Conservation (phyloP, 2,113 vertebrate species). For the Ariopsis seemanni region DNA sequence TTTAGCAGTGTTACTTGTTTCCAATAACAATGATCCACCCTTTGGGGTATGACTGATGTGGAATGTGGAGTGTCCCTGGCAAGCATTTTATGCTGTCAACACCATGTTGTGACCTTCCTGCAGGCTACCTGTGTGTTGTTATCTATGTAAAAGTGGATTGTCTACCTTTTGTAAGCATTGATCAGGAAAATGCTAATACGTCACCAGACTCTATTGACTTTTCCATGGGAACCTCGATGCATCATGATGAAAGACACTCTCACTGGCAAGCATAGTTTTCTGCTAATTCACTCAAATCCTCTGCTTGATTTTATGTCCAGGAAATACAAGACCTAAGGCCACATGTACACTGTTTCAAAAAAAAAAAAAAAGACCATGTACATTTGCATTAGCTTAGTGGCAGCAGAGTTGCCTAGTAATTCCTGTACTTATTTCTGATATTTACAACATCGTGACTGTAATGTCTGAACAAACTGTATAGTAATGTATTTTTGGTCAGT, state of each 20-base stretch:
- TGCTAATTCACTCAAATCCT: background rate
- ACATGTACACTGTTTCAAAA: background rate
- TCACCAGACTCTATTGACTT: conserved; percentile 39
- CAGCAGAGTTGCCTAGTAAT: no score
- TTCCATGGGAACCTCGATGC: background rate
- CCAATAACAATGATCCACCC: background rate
- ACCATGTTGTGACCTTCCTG: conserved; percentile 39
- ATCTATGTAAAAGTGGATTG: conserved; percentile 53
- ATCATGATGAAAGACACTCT: conserved; percentile 37
- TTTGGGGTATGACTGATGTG: background rate
- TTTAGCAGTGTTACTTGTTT: background rate
- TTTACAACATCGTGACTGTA: background rate
- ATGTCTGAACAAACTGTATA: background rate
- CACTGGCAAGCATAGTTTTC: background rate
- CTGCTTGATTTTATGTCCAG: background rate
- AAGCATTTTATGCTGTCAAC: background rate
- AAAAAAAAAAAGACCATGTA: background rate
- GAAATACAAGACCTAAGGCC: background rate
- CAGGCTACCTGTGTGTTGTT: conserved; percentile 42
- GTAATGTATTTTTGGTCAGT: no score
- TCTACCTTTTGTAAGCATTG: conserved; percentile 42
- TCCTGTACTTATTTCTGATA: background rate
- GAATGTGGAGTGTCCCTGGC: background rate
- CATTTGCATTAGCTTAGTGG: no score
- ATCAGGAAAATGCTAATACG: conserved; percentile 50